Percentiles rank a stretch among this genome's conserved stretches.
These are phyloP conservation scores for Micromesistius poutassou DNA, from an alignment of 2,797 vertebrate species.

Conservation along the genomic window DNA sequence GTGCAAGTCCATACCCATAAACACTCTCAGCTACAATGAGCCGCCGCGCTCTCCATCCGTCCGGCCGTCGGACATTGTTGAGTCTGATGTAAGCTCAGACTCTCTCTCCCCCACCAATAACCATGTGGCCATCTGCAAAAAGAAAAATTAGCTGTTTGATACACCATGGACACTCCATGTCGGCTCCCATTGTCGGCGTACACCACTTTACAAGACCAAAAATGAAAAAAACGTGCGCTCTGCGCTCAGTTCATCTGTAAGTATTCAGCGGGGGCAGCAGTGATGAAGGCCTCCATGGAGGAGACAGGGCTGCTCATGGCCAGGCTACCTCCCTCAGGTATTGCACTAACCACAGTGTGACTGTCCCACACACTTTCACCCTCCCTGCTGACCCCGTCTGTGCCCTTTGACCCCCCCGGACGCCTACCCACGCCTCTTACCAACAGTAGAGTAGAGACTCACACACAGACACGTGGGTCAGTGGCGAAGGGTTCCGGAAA, in stretches of 20 bases:
- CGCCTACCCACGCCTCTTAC: slow-evolving; percentile 24
- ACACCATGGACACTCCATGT: slow-evolving; percentile 33
- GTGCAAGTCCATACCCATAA: slow-evolving; percentile 24
- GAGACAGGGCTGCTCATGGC: slow-evolving; percentile 18
- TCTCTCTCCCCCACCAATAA: slow-evolving; percentile 33
- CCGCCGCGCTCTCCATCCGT: not conserved
- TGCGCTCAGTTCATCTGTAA: slow-evolving; percentile 38
- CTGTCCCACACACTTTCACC: slow-evolving; percentile 30
- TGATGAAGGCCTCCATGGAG: too few relatives aligned
- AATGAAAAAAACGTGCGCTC: too few relatives aligned
- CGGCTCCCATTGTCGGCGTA: not conserved
- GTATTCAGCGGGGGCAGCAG: slow-evolving; percentile 47
- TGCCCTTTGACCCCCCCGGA: slow-evolving; percentile 46
- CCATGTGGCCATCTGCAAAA: slow-evolving; percentile 39
- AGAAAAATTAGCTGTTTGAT: slow-evolving; percentile 45
- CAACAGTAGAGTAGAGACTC: too few relatives aligned
- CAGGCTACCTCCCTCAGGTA: slow-evolving; percentile 23
- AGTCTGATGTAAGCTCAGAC: too few relatives aligned
- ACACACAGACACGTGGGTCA: slow-evolving; percentile 13
- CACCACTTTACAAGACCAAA: not conserved
- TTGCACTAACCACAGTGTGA: slow-evolving; percentile 36
- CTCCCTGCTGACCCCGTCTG: slow-evolving; percentile 36
- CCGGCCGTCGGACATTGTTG: too few relatives aligned
- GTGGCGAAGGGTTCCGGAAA: slow-evolving; percentile 28
- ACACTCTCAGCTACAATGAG: slow-evolving; percentile 9